These are phyloP conservation scores for Syrmaticus mikado DNA, from an alignment of 2,113 vertebrate species.

Conservation along the genomic window DNA sequence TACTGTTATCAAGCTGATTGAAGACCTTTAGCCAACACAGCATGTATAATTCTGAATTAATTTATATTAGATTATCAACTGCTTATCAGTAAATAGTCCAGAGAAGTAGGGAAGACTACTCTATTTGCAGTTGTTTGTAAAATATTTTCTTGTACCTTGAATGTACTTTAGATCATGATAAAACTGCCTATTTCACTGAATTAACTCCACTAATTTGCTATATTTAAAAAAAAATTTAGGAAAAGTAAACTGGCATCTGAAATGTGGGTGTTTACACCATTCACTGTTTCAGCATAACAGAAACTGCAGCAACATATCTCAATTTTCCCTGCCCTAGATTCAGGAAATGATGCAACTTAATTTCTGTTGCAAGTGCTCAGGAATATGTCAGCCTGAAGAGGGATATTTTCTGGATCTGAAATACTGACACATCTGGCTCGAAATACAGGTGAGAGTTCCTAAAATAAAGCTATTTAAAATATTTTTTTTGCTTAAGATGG, in stretches of 20 bases:
- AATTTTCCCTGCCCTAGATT: slow-evolving; percentile 49
- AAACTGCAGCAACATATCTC: slow-evolving; percentile 21
- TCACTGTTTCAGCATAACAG: slow-evolving; percentile 16
- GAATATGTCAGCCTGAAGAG: background rate
- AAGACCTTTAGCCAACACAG: background rate
- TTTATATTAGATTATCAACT: background rate
- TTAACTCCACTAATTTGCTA: background rate
- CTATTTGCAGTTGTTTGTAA: background rate
- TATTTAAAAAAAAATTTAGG: background rate
- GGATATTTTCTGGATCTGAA: background rate
- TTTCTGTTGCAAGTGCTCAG: background rate
- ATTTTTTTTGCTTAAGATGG: background rate
- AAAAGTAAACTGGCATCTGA: slow-evolving; percentile 32
- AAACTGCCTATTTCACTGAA: background rate
- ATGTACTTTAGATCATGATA: background rate
- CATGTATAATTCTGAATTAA: background rate
- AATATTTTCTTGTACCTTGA: background rate
- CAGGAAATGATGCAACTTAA: slow-evolving; percentile 8
- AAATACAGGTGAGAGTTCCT: slow-evolving; percentile 1
- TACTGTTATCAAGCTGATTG: background rate
- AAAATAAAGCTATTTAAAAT: background rate
- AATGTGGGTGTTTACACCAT: slow-evolving; percentile 29
- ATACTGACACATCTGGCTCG: background rate
- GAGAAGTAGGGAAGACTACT: background rate
- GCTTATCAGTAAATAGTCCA: background rate